These are phyloP conservation scores for Sebastes miniatus DNA, from an alignment of 2,797 vertebrate genomes.

Conservation along the genomic window DNA sequence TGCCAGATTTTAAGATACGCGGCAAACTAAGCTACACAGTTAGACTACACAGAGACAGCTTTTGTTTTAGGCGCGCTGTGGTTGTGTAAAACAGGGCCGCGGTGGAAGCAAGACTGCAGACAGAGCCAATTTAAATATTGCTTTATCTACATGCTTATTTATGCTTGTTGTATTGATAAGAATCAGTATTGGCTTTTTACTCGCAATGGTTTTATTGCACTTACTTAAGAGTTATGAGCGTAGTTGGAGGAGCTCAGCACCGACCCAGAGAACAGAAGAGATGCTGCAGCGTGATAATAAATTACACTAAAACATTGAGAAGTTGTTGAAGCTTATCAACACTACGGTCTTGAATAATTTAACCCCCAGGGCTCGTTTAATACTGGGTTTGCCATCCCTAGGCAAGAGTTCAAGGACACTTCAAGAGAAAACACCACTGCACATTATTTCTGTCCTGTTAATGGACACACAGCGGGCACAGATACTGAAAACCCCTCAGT, in stretches of 20 bases:
- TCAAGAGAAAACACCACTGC: background rate
- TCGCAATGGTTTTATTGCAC: background rate
- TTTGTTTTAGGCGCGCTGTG: background rate
- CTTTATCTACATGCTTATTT: no score
- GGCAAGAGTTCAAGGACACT: background rate
- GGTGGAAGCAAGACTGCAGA: no score
- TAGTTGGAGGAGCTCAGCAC: background rate
- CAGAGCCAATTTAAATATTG: background rate
- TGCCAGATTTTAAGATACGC: background rate
- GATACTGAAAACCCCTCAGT: background rate
- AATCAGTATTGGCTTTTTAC: background rate
- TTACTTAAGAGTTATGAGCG: background rate
- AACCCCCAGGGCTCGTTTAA: background rate
- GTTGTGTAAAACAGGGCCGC: no score
- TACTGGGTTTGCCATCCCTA: background rate
- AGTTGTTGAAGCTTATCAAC: background rate
- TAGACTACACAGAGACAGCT: background rate
- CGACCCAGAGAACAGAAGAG: background rate
- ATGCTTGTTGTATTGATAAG: background rate
- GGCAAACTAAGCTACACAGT: background rate
- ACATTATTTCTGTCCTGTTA: fast-evolving
- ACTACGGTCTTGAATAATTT: no score
- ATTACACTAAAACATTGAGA: background rate
- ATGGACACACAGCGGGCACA: background rate
- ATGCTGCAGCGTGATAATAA: background rate